Evolutionary conservation across 2,888 invertebrate genomes (phyloP).

Genomic region (Arge pagana): DNA sequence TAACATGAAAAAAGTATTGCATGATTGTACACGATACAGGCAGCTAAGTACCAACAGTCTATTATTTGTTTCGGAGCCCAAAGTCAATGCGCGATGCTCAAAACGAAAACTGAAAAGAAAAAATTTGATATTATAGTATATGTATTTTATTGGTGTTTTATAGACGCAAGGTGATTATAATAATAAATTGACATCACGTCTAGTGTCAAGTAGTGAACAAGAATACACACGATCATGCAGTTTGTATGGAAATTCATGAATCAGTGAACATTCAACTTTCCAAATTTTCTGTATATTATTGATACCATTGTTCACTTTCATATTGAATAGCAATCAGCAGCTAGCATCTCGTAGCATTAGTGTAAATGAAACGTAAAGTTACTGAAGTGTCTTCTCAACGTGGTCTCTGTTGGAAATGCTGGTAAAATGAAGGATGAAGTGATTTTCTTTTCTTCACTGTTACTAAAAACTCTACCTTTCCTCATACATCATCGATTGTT

Average conservation of each 20-base stretch:
- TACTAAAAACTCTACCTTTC: no score
- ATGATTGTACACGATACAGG: conserved; percentile 1
- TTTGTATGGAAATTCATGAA: conserved; percentile 13
- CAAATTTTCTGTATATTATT: no score
- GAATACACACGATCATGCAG: not conserved
- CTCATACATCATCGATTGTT: no score
- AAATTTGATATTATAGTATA: conserved; percentile 18
- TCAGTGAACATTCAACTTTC: conserved; percentile 4
- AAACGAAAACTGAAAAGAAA: not conserved
- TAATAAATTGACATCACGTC: conserved; percentile 9
- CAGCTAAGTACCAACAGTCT: conserved; percentile 18
- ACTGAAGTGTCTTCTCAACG: no score
- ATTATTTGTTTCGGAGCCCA: conserved; percentile 9
- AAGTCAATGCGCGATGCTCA: conserved; percentile 19
- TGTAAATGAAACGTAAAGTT: no score
- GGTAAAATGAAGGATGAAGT: no score
- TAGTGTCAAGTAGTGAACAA: conserved; percentile 2
- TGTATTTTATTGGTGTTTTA: conserved; percentile 14
- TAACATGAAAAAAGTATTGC: conserved; percentile 2
- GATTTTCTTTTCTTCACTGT: no score
- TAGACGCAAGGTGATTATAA: conserved; percentile 12
- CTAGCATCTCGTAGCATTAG: no score
- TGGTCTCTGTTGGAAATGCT: no score
- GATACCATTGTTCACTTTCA: no score
- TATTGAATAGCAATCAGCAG: no score